Evolutionary conservation across 2,113 vertebrate genomes (phyloP).

Genomic region (Redunca redunca): DNA sequence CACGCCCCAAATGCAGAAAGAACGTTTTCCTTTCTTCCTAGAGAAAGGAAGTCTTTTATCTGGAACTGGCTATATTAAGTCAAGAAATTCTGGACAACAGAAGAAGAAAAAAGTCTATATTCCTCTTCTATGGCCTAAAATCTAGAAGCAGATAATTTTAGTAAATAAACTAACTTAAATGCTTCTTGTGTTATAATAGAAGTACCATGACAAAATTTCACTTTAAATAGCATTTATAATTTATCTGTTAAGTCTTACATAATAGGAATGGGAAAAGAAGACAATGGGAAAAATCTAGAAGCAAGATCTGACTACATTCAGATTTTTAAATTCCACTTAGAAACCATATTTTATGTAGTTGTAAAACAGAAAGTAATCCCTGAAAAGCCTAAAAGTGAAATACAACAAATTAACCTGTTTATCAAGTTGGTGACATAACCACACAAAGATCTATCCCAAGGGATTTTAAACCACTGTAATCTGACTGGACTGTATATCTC

Average conservation of each 20-base stretch:
- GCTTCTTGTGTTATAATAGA: neutral
- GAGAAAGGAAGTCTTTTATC: neutral
- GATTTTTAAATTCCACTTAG: neutral
- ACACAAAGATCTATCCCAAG: neutral
- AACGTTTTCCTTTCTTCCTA: neutral
- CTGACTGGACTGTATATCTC: neutral
- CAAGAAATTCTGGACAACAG: neutral
- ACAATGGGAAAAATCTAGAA: neutral
- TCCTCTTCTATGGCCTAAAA: neutral
- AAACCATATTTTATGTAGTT: neutral
- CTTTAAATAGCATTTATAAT: neutral
- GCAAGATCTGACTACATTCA: neutral
- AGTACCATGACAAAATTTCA: neutral
- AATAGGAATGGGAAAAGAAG: neutral
- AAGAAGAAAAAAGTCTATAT: neutral
- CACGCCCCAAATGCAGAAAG: neutral
- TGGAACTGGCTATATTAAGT: neutral
- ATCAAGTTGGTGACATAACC: neutral
- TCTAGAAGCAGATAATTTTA: neutral
- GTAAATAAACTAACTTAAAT: conserved; percentile 8
- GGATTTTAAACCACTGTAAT: neutral
- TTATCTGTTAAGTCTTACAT: neutral
- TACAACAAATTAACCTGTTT: conserved; percentile 12
- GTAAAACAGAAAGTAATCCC: conserved; percentile 6
- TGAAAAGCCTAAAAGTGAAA: conserved; percentile 5